Conservation (phyloP, 2,113 vertebrate genomes). For the Chauna torquata region DNA sequence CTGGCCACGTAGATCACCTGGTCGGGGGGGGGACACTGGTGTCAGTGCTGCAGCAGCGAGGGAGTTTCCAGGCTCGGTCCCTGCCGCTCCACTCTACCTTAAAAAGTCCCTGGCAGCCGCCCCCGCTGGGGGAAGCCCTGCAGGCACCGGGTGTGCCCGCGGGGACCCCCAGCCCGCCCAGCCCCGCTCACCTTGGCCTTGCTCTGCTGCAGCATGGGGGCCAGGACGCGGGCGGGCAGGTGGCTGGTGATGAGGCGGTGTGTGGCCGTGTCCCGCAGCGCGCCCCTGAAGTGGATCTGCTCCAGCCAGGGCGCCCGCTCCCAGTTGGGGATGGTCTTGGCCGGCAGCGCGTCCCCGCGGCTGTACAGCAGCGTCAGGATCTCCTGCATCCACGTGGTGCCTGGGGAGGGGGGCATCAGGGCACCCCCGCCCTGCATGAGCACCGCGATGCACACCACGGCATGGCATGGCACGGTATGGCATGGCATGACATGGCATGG, state of each 20-base stretch:
- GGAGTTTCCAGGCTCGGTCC: background rate
- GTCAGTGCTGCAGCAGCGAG: fast-evolving
- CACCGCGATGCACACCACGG: background rate
- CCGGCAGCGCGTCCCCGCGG: slow-evolving; percentile 65
- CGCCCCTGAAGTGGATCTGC: slow-evolving; percentile 74
- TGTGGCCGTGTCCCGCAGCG: slow-evolving; percentile 17
- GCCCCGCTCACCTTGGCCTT: slow-evolving; percentile 77
- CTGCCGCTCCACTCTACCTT: fast-evolving
- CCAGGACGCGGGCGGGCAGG: slow-evolving; percentile 77
- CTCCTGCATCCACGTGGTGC: slow-evolving; percentile 92
- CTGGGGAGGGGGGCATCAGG: slow-evolving; percentile 34
- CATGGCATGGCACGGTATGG: fast-evolving
- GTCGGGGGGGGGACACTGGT: fast-evolving
- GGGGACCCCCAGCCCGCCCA: fast-evolving
- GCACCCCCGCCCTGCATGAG: fast-evolving
- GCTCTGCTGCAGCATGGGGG: slow-evolving; percentile 69
- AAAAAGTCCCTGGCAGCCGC: background rate
- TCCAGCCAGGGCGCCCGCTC: slow-evolving; percentile 85
- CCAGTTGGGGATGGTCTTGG: slow-evolving; percentile 84
- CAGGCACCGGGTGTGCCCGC: fast-evolving
- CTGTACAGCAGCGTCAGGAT: slow-evolving; percentile 81
- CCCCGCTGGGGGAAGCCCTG: fast-evolving
- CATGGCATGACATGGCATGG: fast-evolving
- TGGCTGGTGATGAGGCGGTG: slow-evolving; percentile 84
- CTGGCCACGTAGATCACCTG: slow-evolving; percentile 87